phyloP scores from a whole-genome alignment of 1,140 invertebrate genomes.

The Panagrolaimus sp. region DNA sequence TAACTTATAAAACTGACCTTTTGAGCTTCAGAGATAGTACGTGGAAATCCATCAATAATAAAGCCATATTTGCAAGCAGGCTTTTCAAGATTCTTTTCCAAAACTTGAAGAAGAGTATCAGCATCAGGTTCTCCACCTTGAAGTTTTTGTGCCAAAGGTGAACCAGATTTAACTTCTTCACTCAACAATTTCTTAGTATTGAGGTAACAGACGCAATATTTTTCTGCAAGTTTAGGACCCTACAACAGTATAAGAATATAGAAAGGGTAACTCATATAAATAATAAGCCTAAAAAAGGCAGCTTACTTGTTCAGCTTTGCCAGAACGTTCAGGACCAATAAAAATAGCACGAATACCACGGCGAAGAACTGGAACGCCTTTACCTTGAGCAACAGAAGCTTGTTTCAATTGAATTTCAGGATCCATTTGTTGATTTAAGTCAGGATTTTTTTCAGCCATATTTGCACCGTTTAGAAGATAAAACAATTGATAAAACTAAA shows the following conservation, averaged over 20 bases:
- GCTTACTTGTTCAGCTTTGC: not conserved
- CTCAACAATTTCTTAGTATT: not conserved
- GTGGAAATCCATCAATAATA: conserved; percentile 90
- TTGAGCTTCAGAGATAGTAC: conserved; percentile 83
- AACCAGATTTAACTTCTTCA: not conserved
- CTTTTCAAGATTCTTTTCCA: conserved; percentile 80
- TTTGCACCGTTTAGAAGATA: too few species aligned
- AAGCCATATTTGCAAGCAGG: conserved; percentile 88
- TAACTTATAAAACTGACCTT: conserved; percentile 65
- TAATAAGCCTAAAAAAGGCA: not conserved
- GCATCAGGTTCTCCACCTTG: not conserved
- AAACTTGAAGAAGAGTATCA: conserved; percentile 63
- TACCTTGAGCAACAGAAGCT: not conserved
- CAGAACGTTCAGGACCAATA: not conserved
- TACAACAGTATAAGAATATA: too few species aligned
- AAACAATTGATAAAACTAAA: too few species aligned
- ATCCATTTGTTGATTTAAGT: not conserved
- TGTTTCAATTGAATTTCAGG: not conserved
- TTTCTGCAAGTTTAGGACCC: not conserved
- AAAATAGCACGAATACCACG: conserved; percentile 1
- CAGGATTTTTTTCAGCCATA: too few species aligned
- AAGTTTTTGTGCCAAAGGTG: too few species aligned
- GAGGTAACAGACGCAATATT: conserved; percentile 5
- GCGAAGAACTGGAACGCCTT: not conserved
- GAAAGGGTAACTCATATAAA: not conserved